Evolutionary conservation across 2,113 vertebrate genomes (phyloP).

Genomic region (Azemiops feae): DNA sequence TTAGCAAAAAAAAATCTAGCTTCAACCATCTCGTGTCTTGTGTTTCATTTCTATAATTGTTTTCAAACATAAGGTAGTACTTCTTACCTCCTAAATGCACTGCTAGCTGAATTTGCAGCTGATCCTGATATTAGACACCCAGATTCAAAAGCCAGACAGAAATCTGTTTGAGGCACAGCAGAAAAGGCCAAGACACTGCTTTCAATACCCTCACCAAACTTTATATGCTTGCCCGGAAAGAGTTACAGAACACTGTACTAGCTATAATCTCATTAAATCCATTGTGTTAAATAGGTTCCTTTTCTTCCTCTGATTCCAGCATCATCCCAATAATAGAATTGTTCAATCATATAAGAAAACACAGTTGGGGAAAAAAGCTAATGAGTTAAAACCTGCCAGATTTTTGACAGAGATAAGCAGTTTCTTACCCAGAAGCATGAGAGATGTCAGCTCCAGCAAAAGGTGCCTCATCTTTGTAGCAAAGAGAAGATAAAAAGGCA

Average conservation of each 20-base stretch:
- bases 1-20: neutral
- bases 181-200: neutral
- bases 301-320: neutral
- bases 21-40: neutral
- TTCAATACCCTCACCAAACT: neutral
- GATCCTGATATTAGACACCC: neutral
- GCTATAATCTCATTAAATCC: neutral
- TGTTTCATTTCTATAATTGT: neutral
- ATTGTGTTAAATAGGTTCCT: neutral
- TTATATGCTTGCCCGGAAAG: neutral
- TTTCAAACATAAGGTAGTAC: neutral
- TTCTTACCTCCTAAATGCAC: neutral
- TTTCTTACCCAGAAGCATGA: constrained; percentile 57
- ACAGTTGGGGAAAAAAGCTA: neutral
- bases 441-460: constrained; percentile 48
- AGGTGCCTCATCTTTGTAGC: constrained; percentile 58
- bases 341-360: neutral
- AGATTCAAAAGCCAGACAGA: neutral
- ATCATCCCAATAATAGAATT: neutral
- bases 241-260: neutral
- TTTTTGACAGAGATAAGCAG: neutral
- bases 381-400: constrained; percentile 11
- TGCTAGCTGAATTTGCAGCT: neutral
- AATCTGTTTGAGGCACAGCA: neutral
- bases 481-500: constrained; percentile 29